Conservation (phyloP, 2,113 vertebrate species). For the Phrynosoma platyrhinos region DNA sequence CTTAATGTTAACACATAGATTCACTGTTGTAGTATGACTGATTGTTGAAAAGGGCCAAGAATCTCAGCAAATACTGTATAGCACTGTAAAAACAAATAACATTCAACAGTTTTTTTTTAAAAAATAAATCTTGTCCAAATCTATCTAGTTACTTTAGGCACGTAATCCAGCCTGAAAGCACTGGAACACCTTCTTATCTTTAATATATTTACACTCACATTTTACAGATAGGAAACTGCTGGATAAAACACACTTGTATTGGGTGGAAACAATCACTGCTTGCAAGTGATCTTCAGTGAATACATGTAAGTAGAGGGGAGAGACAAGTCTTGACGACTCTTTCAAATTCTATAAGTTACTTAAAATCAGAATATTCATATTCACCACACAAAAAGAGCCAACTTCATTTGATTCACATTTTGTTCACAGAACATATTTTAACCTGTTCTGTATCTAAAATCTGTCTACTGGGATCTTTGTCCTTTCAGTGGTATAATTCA, state of each 20-base stretch:
- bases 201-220: conserved; percentile 46
- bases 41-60: not conserved
- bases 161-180: conserved; percentile 41
- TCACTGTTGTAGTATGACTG: not conserved
- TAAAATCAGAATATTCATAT: not conserved
- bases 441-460: conserved; percentile 8
- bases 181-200: conserved; percentile 48
- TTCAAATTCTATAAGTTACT: not conserved
- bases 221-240: conserved; percentile 36
- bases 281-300: not conserved
- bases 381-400: conserved; percentile 1
- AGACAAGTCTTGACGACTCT: not conserved
- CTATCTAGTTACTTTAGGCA: conserved; percentile 30
- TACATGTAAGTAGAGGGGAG: too few species aligned
- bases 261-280: conserved; percentile 18
- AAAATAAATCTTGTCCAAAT: conserved; percentile 13
- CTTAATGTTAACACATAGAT: too few species aligned
- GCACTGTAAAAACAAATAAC: conserved; percentile 7
- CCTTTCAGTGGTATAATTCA: conserved; percentile 7
- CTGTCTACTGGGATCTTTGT: not conserved
- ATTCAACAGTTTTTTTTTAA: conserved; percentile 6
- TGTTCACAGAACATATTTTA: not conserved
- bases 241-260: conserved; percentile 19
- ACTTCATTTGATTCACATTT: conserved; percentile 1
- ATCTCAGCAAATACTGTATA: not conserved